These are phyloP conservation scores for Cerceris rybyensis DNA, from an alignment of 2,888 invertebrate genomes.

Conservation along the genomic window DNA sequence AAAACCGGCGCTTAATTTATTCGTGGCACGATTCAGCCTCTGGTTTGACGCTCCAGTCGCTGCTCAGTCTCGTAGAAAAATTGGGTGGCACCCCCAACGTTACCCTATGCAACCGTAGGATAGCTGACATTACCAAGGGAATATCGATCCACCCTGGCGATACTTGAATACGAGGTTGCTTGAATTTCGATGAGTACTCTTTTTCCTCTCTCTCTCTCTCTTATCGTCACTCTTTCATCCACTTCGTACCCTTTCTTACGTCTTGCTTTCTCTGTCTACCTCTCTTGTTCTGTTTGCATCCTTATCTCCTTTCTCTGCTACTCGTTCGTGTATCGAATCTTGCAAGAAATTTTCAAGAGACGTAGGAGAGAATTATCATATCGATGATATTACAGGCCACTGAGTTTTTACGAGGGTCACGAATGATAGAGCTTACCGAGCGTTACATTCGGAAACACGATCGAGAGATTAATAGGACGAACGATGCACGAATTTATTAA, in stretches of 20 bases:
- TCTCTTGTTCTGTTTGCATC: not conserved
- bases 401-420: constrained; percentile 16
- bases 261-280: not conserved
- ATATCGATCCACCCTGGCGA: constrained; percentile 51
- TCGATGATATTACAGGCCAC: constrained; percentile 38
- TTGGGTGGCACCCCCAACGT: constrained; percentile 16
- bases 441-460: not conserved
- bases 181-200: constrained; percentile 55
- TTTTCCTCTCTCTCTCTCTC: constrained; percentile 6
- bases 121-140: constrained; percentile 19
- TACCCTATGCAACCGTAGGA: not conserved
- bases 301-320: not conserved
- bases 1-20: constrained; percentile 67
- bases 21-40: constrained; percentile 51
- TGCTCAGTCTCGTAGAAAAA: constrained; percentile 35
- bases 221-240: not conserved
- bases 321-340: not conserved
- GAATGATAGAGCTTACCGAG: not conserved
- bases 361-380: constrained; percentile 36
- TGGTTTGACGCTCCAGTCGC: constrained; percentile 36
- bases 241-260: not conserved
- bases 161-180: constrained; percentile 37
- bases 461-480: constrained; percentile 6
- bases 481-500: constrained; percentile 20
- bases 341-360: constrained; percentile 25